Percentiles rank a stretch among this genome's conserved stretches.
Conservation (phyloP, 23 tunicate genomes). For the Halocynthia roretzi region DNA sequence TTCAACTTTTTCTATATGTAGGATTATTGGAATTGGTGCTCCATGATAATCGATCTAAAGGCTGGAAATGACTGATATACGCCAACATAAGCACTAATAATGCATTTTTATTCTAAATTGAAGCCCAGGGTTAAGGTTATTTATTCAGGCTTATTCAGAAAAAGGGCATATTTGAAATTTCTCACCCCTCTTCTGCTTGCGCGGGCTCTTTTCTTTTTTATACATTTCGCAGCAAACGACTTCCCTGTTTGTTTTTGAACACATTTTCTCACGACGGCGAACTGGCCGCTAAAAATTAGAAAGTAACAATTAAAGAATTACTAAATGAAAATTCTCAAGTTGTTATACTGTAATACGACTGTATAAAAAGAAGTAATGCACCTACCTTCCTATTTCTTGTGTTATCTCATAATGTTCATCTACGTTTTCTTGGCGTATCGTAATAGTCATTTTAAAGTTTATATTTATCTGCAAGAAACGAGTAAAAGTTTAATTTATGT, state of each 20-base stretch:
- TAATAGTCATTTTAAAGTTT: conserved; percentile 9
- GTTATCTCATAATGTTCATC: conserved; percentile 89
- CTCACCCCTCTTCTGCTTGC: conserved; percentile 92
- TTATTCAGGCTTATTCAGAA: too few species aligned
- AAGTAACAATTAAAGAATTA: too few species aligned
- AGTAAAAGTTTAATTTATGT: too few species aligned
- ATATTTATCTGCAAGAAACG: too few species aligned
- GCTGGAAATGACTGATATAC: background rate
- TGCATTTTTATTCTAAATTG: too few species aligned
- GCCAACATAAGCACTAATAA: background rate
- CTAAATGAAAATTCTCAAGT: background rate
- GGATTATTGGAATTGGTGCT: too few species aligned
- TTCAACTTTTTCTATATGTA: too few species aligned
- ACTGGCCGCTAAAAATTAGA: conserved; percentile 72
- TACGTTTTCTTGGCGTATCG: conserved; percentile 60
- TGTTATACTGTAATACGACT: background rate
- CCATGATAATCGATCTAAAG: too few species aligned
- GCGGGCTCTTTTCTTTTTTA: conserved; percentile 74
- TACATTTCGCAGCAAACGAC: conserved; percentile 85
- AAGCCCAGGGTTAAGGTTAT: too few species aligned
- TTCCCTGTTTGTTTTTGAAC: conserved; percentile 47
- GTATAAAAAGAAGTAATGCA: background rate
- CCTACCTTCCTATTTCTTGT: conserved; percentile 94
- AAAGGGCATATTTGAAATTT: background rate
- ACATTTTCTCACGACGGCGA: conserved; percentile 91